Base-by-base conservation (phyloP, 2,113 vertebrate genomes). In the Machaerirhynchus nigripectus region DNA sequence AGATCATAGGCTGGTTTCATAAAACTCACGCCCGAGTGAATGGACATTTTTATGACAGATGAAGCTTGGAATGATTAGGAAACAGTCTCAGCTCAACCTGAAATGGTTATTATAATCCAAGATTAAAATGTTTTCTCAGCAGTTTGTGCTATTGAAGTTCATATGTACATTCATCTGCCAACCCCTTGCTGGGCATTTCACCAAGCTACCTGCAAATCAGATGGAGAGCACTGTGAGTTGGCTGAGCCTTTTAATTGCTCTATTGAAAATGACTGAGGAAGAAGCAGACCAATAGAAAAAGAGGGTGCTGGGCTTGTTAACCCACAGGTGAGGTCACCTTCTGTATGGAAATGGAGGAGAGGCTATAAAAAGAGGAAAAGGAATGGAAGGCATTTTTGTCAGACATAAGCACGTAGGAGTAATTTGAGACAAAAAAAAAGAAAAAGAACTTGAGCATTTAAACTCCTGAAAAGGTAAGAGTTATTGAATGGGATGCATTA, bases 361-460 rank as follows among this genome's bases (percentile, higher is more conserved):
- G 39, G 12, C 28, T 84, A 27, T 55, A 61, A 78, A 91, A 75
- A 61, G 16, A 77, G 28, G 7, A 55, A 67, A 50, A 84, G 18
- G 3, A 1, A 4, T 0, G 0, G 11, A 47, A 63, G 7, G 1
- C 0, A 22, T 28, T 56, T 75, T 28, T 20, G 3, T 74, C 4
- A 37, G 20, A 84, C 89, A 74, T 8, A 1, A 60, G 9, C 9
- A 35, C 0, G 1, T 10, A 27, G 64, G n/a, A 77, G n/a, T 13
- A 9, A 16, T 49, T 44, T 67, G 18, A 35, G 8, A 27, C 13
- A 7, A 18, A 40, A 77, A n/a, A 30, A n/a, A 7, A 18, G n/a
- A 77, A n/a, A 11, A 26, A 13, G 7, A 40, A 10, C 6, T 81
- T 5, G 10, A n/a, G 15, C 11, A n/a, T 67, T 76, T 22, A 40